Conservation (phyloP, 2,888 invertebrate genomes). For the Dryobotodes eremita region DNA sequence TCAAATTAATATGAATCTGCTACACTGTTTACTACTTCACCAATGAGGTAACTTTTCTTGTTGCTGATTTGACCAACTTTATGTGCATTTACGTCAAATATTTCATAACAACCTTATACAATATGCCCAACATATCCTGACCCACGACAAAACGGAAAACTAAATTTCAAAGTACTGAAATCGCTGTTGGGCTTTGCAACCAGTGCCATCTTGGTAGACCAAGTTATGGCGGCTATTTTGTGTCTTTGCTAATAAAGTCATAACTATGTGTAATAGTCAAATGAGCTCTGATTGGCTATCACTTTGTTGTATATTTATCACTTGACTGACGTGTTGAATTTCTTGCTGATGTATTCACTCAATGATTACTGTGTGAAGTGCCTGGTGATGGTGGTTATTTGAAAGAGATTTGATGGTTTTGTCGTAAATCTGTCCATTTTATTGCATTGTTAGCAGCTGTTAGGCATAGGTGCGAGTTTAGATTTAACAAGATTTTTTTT, state of each 20-base stretch:
- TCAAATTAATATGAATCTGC: constrained; percentile 6
- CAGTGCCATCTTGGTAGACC: background rate
- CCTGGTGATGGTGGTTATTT: constrained; percentile 12
- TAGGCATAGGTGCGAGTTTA: background rate
- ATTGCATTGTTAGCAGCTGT: background rate
- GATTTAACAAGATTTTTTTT: no score
- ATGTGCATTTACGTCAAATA: constrained; percentile 26
- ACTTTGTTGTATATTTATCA: constrained; percentile 42
- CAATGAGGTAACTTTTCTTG: constrained; percentile 14
- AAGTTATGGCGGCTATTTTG: constrained; percentile 4
- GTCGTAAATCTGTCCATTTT: constrained; percentile 13
- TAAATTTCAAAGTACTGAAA: background rate
- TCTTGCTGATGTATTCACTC: constrained; percentile 31
- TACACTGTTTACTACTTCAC: background rate
- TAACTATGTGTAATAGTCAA: constrained; percentile 47
- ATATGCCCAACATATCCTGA: background rate
- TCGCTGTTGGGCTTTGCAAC: background rate
- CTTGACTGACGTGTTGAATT: constrained; percentile 39
- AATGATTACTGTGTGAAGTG: constrained; percentile 50
- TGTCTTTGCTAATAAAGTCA: constrained; percentile 46
- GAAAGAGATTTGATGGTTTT: constrained; percentile 16
- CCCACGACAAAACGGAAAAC: background rate
- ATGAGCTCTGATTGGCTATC: constrained; percentile 48
- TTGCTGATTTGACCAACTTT: constrained; percentile 5
- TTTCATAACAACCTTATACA: constrained; percentile 27